Evolutionary conservation across 2,797 vertebrate genomes (phyloP), one percentile per base, ranked within the genome.

Genomic region (Hippopotamyrus pictus): DNA sequence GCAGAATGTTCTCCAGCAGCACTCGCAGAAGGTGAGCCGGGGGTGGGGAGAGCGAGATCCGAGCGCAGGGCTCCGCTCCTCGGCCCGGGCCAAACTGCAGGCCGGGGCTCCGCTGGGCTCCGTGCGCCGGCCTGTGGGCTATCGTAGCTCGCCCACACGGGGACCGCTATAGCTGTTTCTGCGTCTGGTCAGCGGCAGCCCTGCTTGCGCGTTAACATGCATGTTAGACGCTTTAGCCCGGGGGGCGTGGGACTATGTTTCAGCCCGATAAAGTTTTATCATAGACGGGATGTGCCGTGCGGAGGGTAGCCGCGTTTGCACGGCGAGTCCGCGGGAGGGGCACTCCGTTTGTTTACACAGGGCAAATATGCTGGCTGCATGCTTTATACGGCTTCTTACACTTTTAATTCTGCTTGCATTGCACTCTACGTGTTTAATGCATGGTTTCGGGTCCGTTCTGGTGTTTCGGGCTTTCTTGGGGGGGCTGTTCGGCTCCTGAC

Each of bases 1-100:
- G 96, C 98, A 99, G 97, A 99, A 98, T 93, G 97, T 99, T 96
- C 97, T 98, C 96, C 98, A 99, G 96, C 98, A 98, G 96, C 97
- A 97, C 93, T 97, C 97, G 91, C 97, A 98, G 94, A 98, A 98
- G 98, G 97, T 99, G 96, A 83, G 89, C 33, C 53, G 22, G 73
- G 50, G 46, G 46, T 22, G 82, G 44, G 37, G 46, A 84, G 5
- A 84, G 82, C n/a, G 82, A 51, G 17, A 48, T n/a, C 19, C 44
- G 44, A 22, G 79, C 82, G 22, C n/a, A 11, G 17, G 46, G 82
- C 46, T 48, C 3, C 37, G 79, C 65, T 83, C 44, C 44, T 83
- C 85, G 17, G 33, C 85, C 5, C 11, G 33, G 53, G 29, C 53
- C 29, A 17, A 59, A 29, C 83, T 14, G n/a, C 9, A 51, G 46